These are phyloP conservation scores for Drosophila subquinaria DNA, from an alignment of 2,888 invertebrate species.

Conservation along the genomic window DNA sequence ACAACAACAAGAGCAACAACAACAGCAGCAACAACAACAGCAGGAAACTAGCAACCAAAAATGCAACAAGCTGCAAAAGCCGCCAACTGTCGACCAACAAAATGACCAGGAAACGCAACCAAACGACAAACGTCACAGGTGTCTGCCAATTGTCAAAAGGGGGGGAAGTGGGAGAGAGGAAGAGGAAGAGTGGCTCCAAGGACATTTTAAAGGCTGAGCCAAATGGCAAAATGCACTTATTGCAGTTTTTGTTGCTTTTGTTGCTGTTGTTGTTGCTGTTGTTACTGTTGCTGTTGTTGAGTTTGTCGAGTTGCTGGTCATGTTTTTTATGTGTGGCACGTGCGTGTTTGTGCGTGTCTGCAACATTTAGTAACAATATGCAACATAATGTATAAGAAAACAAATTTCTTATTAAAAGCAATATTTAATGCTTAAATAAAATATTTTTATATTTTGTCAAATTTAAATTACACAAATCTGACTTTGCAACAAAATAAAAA, in stretches of 20 bases:
- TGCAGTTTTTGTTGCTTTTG: slow-evolving; percentile 11
- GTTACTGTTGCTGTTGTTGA: slow-evolving; percentile 24
- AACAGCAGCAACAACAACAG: slow-evolving; percentile 17
- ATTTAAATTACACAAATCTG: no score
- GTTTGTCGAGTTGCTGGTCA: background rate
- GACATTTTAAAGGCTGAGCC: slow-evolving; percentile 39
- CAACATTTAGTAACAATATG: background rate
- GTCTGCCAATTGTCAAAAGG: slow-evolving; percentile 30
- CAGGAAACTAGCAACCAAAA: slow-evolving; percentile 48
- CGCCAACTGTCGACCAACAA: slow-evolving; percentile 54
- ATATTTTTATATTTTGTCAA: no score
- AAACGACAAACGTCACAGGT: slow-evolving; percentile 58
- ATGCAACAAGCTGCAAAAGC: slow-evolving; percentile 64
- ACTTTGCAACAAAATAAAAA: no score
- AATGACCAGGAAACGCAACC: slow-evolving; percentile 40
- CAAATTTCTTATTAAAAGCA: background rate
- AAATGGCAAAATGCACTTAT: slow-evolving; percentile 74
- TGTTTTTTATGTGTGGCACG: slow-evolving; percentile 5
- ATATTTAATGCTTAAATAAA: no score
- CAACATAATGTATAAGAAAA: background rate
- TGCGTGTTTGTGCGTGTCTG: slow-evolving; percentile 19
- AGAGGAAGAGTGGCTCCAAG: background rate
- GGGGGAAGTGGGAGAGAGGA: no score
- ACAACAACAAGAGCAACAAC: slow-evolving; percentile 12
- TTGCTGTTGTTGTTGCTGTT: slow-evolving; percentile 2